Evolutionary conservation across 2,888 invertebrate genomes (phyloP).

Genomic region (Agonopterix subpropinquella): DNA sequence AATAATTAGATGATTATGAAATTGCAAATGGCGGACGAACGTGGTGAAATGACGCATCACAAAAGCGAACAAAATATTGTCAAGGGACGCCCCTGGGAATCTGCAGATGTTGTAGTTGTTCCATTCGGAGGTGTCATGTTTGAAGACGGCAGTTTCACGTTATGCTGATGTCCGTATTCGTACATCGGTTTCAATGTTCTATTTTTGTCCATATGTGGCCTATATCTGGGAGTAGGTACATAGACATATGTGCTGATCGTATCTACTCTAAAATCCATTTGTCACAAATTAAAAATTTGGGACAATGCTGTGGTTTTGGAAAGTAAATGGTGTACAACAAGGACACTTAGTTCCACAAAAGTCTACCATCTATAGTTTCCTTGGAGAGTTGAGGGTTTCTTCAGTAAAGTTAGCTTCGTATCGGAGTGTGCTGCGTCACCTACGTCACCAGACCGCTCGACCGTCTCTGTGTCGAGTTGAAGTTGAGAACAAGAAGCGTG

Average conservation of each 20-base stretch:
- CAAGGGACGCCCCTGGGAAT: constrained; percentile 2
- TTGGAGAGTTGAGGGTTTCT: background rate
- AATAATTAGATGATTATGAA: constrained; percentile 50
- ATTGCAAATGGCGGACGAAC: constrained; percentile 68
- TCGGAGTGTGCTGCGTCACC: constrained; percentile 6
- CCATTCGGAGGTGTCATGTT: constrained; percentile 1
- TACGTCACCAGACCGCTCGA: constrained; percentile 7
- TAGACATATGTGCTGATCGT: background rate
- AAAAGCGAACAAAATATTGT: constrained; percentile 1
- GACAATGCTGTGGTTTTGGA: background rate
- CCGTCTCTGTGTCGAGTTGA: constrained; percentile 10
- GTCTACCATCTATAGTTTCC: background rate
- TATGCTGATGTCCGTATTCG: background rate
- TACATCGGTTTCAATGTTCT: constrained; percentile 4
- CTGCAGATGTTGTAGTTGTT: constrained; percentile 3
- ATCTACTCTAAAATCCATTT: no score
- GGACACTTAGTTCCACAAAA: background rate
- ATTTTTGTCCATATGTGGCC: constrained; percentile 5
- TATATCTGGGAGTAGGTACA: constrained; percentile 2
- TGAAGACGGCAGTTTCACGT: background rate
- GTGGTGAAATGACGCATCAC: constrained; percentile 31
- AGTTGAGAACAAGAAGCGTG: constrained; percentile 14
- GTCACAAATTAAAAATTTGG: background rate
- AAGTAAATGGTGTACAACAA: background rate
- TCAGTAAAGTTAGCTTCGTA: background rate